Evolutionary conservation across 2,888 invertebrate genomes (phyloP), one percentile per base, ranked within the genome.

Genomic region (Notodromas monacha): DNA sequence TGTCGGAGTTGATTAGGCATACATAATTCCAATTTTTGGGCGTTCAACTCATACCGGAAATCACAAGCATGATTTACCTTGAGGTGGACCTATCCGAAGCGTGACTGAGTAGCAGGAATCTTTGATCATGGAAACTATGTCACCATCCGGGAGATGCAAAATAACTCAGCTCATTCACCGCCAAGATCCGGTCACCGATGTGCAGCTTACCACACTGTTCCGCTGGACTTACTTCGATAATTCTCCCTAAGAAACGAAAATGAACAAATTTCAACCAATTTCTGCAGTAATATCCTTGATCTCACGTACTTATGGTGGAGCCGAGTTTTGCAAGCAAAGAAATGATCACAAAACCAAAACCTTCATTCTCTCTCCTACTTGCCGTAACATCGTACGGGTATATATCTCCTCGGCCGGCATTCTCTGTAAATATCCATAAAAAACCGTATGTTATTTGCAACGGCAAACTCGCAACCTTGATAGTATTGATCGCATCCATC

Each of bases 331-430:
- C 77, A 3, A 79, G 73, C 4, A 79, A 79, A 0, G 89, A 86
- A 41, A 92, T 89, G 39, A 96, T 86, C 29, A 92, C 89, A 51
- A 96, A 96, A 8, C 96, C 96, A 49, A 96, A 96, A 3, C 92
- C 92, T 50, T 96, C 92, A 38, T 68, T 74, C 43, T 86, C 84
- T 46, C 65, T 64, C 30, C 86, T 57, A 35, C 68, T 68, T 2
- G 92, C 74, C 2, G 73, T 69, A 3, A 92, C 79, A 51, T 89
- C 81, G 43, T 84, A 84, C 0, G 84, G 77, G 44, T 57, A 48
- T 8, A 34, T 33, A 29, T 38, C 38, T n/a, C n/a, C n/a, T n/a
- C n/a, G n/a, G n/a, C n/a, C n/a, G n/a, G n/a, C n/a, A n/a, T n/a
- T n/a, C n/a, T n/a, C n/a, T n/a, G n/a, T n/a, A n/a, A n/a, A n/a